Conservation (phyloP, 2,888 invertebrate genomes). For the Melipona beecheii region DNA sequence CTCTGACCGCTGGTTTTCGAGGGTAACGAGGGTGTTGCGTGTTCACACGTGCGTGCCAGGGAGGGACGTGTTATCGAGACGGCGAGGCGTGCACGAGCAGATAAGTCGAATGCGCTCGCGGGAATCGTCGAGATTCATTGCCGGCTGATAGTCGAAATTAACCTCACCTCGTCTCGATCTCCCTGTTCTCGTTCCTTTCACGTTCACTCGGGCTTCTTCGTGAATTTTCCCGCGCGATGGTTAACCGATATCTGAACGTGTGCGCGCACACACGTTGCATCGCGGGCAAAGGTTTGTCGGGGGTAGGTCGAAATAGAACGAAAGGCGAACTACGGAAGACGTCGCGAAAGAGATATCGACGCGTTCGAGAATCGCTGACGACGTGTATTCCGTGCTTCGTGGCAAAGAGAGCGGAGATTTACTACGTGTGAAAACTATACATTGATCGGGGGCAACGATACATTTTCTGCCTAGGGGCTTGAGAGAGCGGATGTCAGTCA, state of each 20-base stretch:
- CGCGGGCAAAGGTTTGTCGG: neutral
- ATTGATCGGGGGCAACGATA: too few relatives aligned
- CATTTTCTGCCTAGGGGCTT: too few relatives aligned
- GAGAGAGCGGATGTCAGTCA: too few relatives aligned
- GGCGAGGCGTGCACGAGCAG: slow-evolving; percentile 19
- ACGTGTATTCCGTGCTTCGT: neutral
- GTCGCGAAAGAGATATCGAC: neutral
- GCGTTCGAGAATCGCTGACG: neutral
- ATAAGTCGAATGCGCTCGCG: slow-evolving; percentile 46
- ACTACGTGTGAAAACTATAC: neutral
- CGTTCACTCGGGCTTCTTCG: neutral
- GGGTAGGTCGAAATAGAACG: neutral
- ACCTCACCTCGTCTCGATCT: neutral
- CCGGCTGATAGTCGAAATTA: slow-evolving; percentile 41
- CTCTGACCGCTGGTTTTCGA: slow-evolving; percentile 54
- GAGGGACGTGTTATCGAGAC: slow-evolving; percentile 50
- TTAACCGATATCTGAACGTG: too few relatives aligned
- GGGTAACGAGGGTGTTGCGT: slow-evolving; percentile 66
- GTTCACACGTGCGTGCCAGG: slow-evolving; percentile 48
- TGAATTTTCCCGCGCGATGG: too few relatives aligned
- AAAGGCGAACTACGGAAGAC: neutral
- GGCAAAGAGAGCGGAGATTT: neutral
- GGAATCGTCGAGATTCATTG: slow-evolving; percentile 52
- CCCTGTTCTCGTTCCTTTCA: neutral
- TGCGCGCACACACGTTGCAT: neutral